phyloP scores from a whole-genome alignment of 2,113 vertebrate genomes.

The Puma concolor region DNA sequence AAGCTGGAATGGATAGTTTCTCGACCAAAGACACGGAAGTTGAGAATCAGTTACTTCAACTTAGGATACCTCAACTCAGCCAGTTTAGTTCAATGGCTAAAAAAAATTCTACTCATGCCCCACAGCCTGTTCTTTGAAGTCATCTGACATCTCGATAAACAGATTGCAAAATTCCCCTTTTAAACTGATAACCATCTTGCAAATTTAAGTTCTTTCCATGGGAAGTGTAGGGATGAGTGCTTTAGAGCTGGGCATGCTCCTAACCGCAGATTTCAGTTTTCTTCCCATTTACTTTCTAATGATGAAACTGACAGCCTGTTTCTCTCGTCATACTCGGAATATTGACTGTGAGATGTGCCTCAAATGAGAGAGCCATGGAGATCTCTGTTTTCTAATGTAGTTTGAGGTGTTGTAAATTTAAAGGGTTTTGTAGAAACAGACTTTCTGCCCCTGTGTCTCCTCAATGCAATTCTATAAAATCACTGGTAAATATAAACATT shows the following conservation, averaged over 20 bases:
- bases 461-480: not conserved
- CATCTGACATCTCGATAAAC: conserved; percentile 65
- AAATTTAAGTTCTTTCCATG: not conserved
- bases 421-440: not conserved
- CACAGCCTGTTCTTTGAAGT: conserved; percentile 62
- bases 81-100: not conserved
- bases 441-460: not conserved
- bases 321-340: not conserved
- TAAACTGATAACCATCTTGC: conserved; percentile 42
- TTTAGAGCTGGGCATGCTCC: not conserved
- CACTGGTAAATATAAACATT: conserved; percentile 20
- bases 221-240: conserved; percentile 1
- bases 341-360: not conserved
- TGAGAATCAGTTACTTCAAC: not conserved
- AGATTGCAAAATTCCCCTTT: conserved; percentile 67
- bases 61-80: no score
- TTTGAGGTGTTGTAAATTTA: not conserved
- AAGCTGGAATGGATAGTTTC: not conserved
- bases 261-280: not conserved
- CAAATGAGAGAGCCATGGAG: not conserved
- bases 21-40: not conserved
- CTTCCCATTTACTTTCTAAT: not conserved
- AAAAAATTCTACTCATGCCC: not conserved
- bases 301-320: not conserved
- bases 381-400: not conserved